These are phyloP conservation scores for Bombycilla garrulus DNA, from an alignment of 2,113 vertebrate genomes.

Conservation along the genomic window DNA sequence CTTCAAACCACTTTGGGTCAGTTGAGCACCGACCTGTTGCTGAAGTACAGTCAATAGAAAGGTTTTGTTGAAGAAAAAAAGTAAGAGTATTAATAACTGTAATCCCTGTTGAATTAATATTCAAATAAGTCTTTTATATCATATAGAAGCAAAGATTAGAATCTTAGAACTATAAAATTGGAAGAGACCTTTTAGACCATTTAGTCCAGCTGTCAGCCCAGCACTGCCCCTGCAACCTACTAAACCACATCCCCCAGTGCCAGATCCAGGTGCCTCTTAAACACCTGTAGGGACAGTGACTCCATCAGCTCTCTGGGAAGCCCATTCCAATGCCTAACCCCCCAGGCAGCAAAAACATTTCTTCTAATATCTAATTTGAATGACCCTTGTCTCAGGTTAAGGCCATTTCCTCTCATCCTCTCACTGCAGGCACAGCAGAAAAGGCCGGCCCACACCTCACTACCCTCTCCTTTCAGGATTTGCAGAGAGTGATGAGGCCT, in stretches of 20 bases:
- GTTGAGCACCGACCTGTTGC: not conserved
- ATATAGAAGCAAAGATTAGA: not conserved
- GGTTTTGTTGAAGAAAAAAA: not conserved
- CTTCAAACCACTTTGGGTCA: not conserved
- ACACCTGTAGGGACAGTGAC: not conserved
- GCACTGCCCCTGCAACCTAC: not conserved
- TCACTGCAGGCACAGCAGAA: not conserved
- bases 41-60: not conserved
- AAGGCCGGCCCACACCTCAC: not conserved
- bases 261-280: not conserved
- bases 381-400: not conserved
- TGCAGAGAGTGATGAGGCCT: not conserved
- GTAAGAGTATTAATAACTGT: not conserved
- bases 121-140: not conserved
- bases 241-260: not conserved
- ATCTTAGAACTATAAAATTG: not conserved
- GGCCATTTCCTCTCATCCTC: not conserved
- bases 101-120: not conserved
- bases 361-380: not conserved
- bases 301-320: not conserved
- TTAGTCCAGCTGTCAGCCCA: not conserved
- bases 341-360: not conserved
- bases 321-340: not conserved
- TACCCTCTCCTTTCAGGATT: fast-evolving
- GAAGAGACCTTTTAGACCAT: not conserved